Percentiles rank a stretch among this genome's conserved stretches.
phyloP scores from a whole-genome alignment of 2,113 vertebrate genomes.

The Trematocara nigrifrons region DNA sequence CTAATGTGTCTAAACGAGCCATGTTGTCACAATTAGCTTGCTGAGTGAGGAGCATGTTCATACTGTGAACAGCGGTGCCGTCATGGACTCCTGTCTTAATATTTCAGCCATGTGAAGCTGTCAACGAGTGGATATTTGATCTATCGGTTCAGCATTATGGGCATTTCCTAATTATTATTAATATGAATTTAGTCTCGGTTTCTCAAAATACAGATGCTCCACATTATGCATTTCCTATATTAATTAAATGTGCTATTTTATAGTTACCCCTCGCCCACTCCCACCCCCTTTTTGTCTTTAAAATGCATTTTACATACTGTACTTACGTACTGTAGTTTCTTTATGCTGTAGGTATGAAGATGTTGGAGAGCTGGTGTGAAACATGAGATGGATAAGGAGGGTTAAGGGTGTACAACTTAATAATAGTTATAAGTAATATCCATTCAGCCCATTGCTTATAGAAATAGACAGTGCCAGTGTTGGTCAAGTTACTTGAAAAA shows the following conservation, averaged over 20 bases:
- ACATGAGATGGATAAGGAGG: not conserved
- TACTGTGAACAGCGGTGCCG: not conserved
- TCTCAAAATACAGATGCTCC: not conserved
- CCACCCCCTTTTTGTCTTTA: not conserved
- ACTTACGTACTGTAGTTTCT: not conserved
- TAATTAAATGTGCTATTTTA: not conserved
- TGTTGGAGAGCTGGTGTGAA: not conserved
- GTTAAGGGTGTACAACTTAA: not conserved
- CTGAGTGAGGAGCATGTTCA: not conserved
- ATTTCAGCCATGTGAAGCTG: not conserved
- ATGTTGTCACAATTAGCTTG: not conserved
- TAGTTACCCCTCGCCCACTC: fast-evolving
- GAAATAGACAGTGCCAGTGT: not conserved
- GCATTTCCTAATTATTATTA: not conserved
- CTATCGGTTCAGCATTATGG: not conserved
- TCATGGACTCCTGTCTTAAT: not conserved
- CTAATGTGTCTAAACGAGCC: not conserved
- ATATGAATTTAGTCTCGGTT: not conserved
- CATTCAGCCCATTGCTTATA: not conserved
- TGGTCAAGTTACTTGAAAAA: no score
- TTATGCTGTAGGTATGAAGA: not conserved
- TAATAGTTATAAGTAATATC: not conserved
- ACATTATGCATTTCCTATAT: not conserved
- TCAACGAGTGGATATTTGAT: not conserved
- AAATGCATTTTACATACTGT: not conserved